These are phyloP conservation scores for Sigmodon hispidus DNA, from an alignment of 2,113 vertebrate genomes.

Conservation along the genomic window DNA sequence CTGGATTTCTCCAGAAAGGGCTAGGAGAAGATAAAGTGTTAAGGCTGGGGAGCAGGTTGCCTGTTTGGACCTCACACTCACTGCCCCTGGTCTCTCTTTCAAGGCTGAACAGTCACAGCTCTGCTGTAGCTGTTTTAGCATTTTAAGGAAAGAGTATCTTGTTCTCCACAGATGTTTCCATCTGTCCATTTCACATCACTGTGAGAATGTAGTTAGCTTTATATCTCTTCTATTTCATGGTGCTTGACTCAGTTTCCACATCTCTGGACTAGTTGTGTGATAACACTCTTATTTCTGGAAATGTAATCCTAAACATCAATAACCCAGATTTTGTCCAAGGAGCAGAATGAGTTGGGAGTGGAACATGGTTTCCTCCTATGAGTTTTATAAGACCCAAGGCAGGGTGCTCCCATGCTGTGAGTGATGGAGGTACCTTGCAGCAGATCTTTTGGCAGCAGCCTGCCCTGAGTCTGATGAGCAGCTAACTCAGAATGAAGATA, in stretches of 20 bases:
- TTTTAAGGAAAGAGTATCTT: neutral
- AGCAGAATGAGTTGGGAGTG: neutral
- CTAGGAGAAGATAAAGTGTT: neutral
- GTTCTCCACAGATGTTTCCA: neutral
- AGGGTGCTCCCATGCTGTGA: neutral
- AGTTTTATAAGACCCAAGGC: neutral
- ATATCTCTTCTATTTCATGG: neutral
- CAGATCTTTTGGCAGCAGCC: conserved; percentile 62
- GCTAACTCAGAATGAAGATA: conserved; percentile 81
- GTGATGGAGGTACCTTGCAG: conserved; percentile 27
- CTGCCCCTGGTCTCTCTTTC: neutral
- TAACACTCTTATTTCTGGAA: neutral
- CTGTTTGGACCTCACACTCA: neutral
- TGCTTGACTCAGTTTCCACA: conserved; percentile 3
- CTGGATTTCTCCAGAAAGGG: neutral
- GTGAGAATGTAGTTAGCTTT: neutral
- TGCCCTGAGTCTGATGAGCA: conserved; percentile 55
- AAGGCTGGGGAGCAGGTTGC: too few species aligned
- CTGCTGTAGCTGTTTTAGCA: neutral
- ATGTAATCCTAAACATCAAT: neutral
- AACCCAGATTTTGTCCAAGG: neutral
- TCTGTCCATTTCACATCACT: neutral
- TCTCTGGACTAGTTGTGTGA: neutral
- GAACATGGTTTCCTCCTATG: accelerated
- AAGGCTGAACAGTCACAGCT: too few species aligned